phyloP scores from a whole-genome alignment of 2,113 vertebrate genomes.

The Hassar affinis region DNA sequence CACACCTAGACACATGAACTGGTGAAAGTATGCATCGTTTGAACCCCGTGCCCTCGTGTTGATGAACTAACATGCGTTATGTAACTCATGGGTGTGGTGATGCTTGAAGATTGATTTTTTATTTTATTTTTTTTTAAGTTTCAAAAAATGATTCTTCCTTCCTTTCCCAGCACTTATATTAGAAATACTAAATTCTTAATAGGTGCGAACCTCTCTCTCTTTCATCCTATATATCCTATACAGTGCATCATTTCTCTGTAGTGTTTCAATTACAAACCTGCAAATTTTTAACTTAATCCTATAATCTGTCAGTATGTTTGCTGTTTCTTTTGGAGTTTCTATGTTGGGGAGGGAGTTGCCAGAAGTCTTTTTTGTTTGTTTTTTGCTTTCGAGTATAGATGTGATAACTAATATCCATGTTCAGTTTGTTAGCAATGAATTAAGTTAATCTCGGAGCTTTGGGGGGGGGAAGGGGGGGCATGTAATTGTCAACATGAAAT shows the following conservation, averaged over 20 bases:
- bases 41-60: slow-evolving; percentile 39
- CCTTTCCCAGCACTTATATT: slow-evolving; percentile 29
- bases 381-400: slow-evolving; percentile 58
- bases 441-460: slow-evolving; percentile 65
- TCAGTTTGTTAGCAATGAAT: slow-evolving; percentile 66
- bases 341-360: slow-evolving; percentile 47
- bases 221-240: slow-evolving; percentile 42
- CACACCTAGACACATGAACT: slow-evolving; percentile 37
- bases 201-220: slow-evolving; percentile 27
- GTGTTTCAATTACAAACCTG: slow-evolving; percentile 45
- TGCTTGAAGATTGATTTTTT: slow-evolving; percentile 38
- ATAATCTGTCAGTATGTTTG: slow-evolving; percentile 59
- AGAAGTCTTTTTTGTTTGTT: slow-evolving; percentile 48
- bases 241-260: slow-evolving; percentile 40
- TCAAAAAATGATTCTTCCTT: slow-evolving; percentile 30
- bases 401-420: slow-evolving; percentile 65
- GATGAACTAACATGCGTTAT: slow-evolving; percentile 41
- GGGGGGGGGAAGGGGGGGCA: slow-evolving; percentile 51
- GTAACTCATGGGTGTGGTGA: slow-evolving; percentile 40
- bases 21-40: slow-evolving; percentile 34
- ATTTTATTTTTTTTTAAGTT: background rate
- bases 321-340: slow-evolving; percentile 46
- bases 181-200: slow-evolving; percentile 38
- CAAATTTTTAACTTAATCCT: slow-evolving; percentile 35
- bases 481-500: slow-evolving; percentile 77